Evolutionary conservation across 2,113 vertebrate genomes (phyloP).

Genomic region (Charina bottae): DNA sequence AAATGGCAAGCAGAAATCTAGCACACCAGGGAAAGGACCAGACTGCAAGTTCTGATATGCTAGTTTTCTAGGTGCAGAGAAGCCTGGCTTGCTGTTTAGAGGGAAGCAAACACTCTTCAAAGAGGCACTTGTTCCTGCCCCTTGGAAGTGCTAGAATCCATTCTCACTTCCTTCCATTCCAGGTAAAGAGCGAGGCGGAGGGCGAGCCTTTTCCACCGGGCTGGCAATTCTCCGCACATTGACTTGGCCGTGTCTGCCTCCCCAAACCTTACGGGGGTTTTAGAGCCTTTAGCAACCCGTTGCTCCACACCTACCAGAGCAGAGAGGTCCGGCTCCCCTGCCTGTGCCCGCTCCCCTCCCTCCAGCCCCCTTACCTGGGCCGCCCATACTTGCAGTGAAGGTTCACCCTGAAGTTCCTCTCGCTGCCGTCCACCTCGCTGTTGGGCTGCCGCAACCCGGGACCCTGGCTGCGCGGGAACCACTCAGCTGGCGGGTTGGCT

Average conservation of each 20-base stretch:
- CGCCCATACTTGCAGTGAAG: conserved; percentile 59
- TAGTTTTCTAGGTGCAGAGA: not conserved
- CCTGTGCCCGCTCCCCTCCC: too few species aligned
- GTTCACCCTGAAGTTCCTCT: conserved; percentile 68
- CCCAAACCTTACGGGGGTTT: not conserved
- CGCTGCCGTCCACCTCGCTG: conserved; percentile 51
- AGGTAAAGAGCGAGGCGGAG: not conserved
- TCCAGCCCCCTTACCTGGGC: conserved; percentile 54
- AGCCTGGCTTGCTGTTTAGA: not conserved
- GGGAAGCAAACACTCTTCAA: not conserved
- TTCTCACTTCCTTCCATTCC: not conserved
- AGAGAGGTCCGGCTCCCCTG: not conserved
- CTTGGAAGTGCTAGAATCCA: not conserved
- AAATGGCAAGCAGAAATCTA: not conserved
- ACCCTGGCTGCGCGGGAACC: conserved; percentile 60
- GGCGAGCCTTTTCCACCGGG: not conserved
- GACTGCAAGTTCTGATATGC: not conserved
- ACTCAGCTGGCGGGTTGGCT: conserved; percentile 70
- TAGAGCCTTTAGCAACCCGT: not conserved
- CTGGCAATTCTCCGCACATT: too few species aligned
- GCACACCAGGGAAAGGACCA: not conserved
- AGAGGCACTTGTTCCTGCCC: not conserved
- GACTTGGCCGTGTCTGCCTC: too few species aligned
- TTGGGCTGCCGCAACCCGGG: conserved; percentile 52
- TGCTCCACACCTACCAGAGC: not conserved